phyloP scores from a whole-genome alignment of 2,113 vertebrate genomes.

The Chionomys nivalis region DNA sequence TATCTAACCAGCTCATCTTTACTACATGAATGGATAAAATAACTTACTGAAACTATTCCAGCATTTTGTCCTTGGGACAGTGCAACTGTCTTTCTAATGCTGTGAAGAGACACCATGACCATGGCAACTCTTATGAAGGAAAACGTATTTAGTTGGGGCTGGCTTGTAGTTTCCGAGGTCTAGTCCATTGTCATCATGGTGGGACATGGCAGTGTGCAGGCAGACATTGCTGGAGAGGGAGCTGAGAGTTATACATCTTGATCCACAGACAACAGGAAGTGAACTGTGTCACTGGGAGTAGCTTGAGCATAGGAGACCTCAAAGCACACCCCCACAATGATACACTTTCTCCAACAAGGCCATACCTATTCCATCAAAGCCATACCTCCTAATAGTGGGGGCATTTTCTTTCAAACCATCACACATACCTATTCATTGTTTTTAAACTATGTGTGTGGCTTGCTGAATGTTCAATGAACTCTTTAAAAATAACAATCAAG shows the following conservation, averaged over 20 bases:
- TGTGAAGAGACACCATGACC: background rate
- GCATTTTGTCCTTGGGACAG: slow-evolving; percentile 6
- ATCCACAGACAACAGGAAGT: background rate
- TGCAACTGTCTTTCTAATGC: background rate
- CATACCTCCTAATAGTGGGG: background rate
- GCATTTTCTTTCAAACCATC: background rate
- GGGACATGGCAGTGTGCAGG: too few relatives aligned
- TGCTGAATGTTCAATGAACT: slow-evolving; percentile 58
- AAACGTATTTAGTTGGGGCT: background rate
- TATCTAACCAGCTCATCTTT: slow-evolving; percentile 16
- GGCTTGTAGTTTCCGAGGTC: background rate
- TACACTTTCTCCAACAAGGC: background rate
- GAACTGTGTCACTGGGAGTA: background rate
- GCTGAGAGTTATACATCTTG: too few relatives aligned
- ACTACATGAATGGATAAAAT: background rate
- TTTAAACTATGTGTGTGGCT: background rate
- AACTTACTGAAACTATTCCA: slow-evolving; percentile 28
- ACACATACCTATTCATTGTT: background rate
- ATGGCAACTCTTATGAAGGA: background rate
- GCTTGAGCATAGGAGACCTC: background rate
- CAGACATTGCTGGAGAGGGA: background rate
- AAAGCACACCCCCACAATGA: background rate
- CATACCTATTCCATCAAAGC: background rate
- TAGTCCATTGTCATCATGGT: too few relatives aligned
- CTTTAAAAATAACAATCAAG: slow-evolving; percentile 14